phyloP scores from a whole-genome alignment of 2,113 vertebrate genomes.

The Catharus bicknelli region DNA sequence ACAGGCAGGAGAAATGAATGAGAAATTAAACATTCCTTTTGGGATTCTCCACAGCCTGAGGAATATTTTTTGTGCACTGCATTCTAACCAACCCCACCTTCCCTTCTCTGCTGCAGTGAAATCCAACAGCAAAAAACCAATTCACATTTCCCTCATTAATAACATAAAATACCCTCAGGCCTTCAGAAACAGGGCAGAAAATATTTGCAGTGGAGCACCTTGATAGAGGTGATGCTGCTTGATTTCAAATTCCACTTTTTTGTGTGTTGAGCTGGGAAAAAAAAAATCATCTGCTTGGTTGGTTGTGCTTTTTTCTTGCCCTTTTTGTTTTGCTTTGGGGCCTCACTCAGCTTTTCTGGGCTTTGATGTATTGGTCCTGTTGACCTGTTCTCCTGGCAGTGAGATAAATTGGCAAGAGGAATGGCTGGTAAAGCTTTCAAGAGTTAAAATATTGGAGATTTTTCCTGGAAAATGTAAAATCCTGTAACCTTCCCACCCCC shows the following conservation, averaged over 20 bases:
- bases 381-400: not conserved
- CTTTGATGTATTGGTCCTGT: not conserved
- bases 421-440: not conserved
- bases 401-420: not conserved
- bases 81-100: not conserved
- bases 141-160: not conserved
- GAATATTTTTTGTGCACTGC: accelerated
- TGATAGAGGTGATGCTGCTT: not conserved
- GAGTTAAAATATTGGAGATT: not conserved
- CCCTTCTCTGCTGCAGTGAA: not conserved
- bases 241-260: not conserved
- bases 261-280: not conserved
- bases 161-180: not conserved
- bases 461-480: not conserved
- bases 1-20: not conserved
- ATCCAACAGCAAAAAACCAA: not conserved
- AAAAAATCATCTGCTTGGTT: not conserved
- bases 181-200: not conserved
- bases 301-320: not conserved
- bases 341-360: not conserved
- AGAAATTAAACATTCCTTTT: not conserved
- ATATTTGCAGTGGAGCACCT: not conserved
- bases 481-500: not conserved
- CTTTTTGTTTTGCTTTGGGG: not conserved
- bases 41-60: not conserved